phyloP scores from a whole-genome alignment of 1,140 invertebrate genomes.

The Frieseomelitta varia region DNA sequence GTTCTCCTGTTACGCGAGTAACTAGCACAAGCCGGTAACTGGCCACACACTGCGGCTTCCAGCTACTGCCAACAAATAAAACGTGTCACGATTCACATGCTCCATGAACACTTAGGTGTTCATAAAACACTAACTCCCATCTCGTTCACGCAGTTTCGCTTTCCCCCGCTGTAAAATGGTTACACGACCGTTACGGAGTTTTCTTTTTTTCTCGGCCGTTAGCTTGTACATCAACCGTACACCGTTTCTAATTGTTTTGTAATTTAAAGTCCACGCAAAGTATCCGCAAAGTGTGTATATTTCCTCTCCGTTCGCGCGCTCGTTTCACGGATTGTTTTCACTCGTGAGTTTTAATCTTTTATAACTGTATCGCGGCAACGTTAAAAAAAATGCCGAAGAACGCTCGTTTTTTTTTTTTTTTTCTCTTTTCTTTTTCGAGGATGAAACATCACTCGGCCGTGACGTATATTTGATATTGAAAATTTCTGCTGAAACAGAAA shows the following conservation, averaged over 20 bases:
- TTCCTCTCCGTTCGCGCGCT: background rate
- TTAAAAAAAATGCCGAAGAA: too few species aligned
- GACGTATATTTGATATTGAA: too few species aligned
- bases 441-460: too few species aligned
- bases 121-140: conserved; percentile 24
- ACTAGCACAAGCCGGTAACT: background rate
- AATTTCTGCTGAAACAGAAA: too few species aligned
- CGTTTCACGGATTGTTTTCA: background rate
- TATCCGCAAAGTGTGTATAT: background rate
- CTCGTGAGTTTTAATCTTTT: background rate
- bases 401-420: too few species aligned
- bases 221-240: background rate
- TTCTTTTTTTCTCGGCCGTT: too few species aligned
- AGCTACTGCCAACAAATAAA: background rate
- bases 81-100: conserved; percentile 22
- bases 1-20: conserved; percentile 26
- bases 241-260: background rate
- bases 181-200: background rate
- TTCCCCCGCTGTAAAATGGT: background rate
- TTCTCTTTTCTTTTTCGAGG: too few species aligned
- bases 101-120: conserved; percentile 27
- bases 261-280: background rate
- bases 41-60: conserved; percentile 1
- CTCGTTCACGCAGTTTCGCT: background rate
- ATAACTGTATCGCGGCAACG: too few species aligned